Evolutionary conservation across 2,888 invertebrate species (phyloP).

Genomic region (Ormyrus labotus): DNA sequence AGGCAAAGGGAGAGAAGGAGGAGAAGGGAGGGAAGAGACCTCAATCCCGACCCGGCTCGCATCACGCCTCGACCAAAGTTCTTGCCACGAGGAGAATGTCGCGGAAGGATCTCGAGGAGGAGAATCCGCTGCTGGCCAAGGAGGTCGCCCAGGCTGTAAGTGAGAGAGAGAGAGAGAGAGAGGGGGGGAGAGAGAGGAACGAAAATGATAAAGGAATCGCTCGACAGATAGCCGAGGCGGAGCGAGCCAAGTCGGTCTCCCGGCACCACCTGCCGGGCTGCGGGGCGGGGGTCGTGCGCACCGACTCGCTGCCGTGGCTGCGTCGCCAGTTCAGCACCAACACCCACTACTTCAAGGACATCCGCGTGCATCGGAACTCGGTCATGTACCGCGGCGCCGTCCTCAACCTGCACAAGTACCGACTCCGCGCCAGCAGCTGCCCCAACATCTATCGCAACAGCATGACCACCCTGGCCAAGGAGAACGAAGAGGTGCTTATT

Average conservation of each 20-base stretch:
- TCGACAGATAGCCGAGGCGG: constrained; percentile 63
- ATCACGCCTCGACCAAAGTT: constrained; percentile 63
- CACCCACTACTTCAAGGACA: constrained; percentile 84
- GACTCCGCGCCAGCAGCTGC: constrained; percentile 90
- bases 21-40: constrained; percentile 14
- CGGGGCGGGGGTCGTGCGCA: constrained; percentile 65
- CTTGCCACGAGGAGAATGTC: constrained; percentile 64
- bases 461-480: constrained; percentile 89
- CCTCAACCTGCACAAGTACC: constrained; percentile 88
- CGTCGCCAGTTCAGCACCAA: constrained; percentile 79
- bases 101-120: constrained; percentile 67
- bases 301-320: constrained; percentile 76
- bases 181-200: too few species aligned
- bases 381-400: constrained; percentile 92
- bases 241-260: constrained; percentile 65
- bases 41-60: constrained; percentile 58
- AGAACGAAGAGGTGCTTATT: constrained; percentile 83
- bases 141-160: constrained; percentile 65
- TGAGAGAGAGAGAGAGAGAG: not conserved
- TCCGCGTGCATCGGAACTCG: constrained; percentile 86
- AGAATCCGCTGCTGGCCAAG: constrained; percentile 66
- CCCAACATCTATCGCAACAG: constrained; percentile 93
- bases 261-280: constrained; percentile 65
- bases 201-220: too few species aligned
- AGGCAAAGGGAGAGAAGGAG: constrained; percentile 64